Evolutionary conservation across 2,797 vertebrate species (phyloP), one percentile per base, ranked within the genome.

Genomic region (Gobionotothen gibberifrons): DNA sequence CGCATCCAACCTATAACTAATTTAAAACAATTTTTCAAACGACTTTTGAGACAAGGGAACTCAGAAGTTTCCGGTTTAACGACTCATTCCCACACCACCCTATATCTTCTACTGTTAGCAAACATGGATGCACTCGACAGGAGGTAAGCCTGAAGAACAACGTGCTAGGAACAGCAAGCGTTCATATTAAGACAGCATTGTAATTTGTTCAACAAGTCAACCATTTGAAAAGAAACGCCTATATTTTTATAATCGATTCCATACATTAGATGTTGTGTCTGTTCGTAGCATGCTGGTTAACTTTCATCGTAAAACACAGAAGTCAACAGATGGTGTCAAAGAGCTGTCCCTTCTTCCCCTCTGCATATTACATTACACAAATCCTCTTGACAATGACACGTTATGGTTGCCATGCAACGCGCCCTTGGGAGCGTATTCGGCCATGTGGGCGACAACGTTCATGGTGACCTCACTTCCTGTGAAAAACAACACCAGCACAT

Each of bases 321-420:
- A 10, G 15, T 58, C 16, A 44, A 46, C 61, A 74, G 22, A 40
- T 51, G n/a, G 39, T 7, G 48, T 22, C 13, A 9, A 58, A 58
- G 40, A 49, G 47, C 51, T n/a, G 17, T 80, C 67, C 67, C 46
- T 68, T 74, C 73, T 60, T 54, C 21, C 81, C 72, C 76, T 72
- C 79, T 49, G 72, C 84, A 92, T 87, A 89, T 93, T 91, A 89
- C 74, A 90, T 92, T 90, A 90, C 88, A 90, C 82, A 90, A 88
- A 94, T 91, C 91, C 82, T 85, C 74, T 79, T 69, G 78, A 94
- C 87, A 89, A 91, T 89, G 83, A 92, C 92, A 93, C 85, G 87
- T 90, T 74, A 82, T 54, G 84, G 94, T 94, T 94, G 92, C 94
- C 87, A 92, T 82, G 94, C 91, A 92, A 94, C 92, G 9, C 75